A percentile compares a stretch with the other conserved stretches of the same genome.
Conservation (phyloP, 2,888 invertebrate species). For the Ctena decussata region DNA sequence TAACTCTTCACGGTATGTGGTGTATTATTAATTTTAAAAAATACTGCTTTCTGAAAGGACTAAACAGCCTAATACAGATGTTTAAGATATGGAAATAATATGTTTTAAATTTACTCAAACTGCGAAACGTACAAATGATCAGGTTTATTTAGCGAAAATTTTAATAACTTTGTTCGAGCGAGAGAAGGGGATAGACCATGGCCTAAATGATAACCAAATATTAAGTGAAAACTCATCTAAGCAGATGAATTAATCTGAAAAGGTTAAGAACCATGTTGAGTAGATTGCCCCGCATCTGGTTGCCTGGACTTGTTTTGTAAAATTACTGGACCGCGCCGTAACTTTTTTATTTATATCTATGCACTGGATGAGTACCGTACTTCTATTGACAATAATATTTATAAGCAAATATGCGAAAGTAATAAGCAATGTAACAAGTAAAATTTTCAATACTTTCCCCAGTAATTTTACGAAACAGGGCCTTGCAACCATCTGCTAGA, state of each 20-base stretch:
- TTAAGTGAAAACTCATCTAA: background rate
- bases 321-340: too few species aligned
- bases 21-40: slow-evolving; percentile 9
- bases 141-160: background rate
- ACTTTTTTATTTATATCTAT: too few species aligned
- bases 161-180: background rate
- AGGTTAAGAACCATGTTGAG: background rate
- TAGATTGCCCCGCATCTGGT: too few species aligned
- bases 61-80: background rate
- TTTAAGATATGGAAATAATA: slow-evolving; percentile 2
- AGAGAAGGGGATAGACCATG: background rate
- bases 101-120: background rate
- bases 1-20: background rate
- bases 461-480: too few species aligned
- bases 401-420: too few species aligned
- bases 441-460: too few species aligned
- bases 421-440: too few species aligned
- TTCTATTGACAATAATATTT: too few species aligned
- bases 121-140: background rate
- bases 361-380: too few species aligned
- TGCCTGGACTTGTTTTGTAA: too few species aligned
- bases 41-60: background rate
- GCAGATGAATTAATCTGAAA: background rate
- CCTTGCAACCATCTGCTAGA: too few species aligned
- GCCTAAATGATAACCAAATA: background rate